Evolutionary conservation across 2,797 vertebrate genomes (phyloP), one percentile per base, ranked within the genome.

Genomic region (Nasua narica): DNA sequence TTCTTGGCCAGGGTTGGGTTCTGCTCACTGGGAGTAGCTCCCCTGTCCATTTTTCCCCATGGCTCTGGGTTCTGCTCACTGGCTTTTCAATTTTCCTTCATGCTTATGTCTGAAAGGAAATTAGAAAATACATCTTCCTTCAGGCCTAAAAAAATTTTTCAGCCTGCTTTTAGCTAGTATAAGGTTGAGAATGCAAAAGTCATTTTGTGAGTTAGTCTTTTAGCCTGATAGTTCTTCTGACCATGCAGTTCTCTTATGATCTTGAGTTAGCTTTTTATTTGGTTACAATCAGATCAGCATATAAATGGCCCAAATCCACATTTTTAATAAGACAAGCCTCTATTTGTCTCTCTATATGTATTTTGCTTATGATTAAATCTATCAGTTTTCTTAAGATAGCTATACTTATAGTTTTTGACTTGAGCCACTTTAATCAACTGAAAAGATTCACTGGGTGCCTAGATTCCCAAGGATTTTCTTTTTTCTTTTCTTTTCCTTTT

Each of bases 401-500:
- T 67, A 48, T 21, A 89, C 2, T 92, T 69, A 78, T 58, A 43
- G 13, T 58, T 72, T 76, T 7, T 79, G 83, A 85, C 18, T 76
- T 70, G 56, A 32, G 3, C 46, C 11, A 65, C 69, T 96, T 88
- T 69, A 86, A 86, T 4, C 14, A 79, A 50, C 52, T 93, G 18
- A 60, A 91, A 74, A 67, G 32, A 62, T 74, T 79, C 3, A 27
- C 9, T 70, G 37, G 18, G 8, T 50, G 46, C 27, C 54, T 84
- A 79, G n/a, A 46, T 21, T 52, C 15, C 27, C 7, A 69, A 10
- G 7, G 3, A 6, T 72, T 82, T 40, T 69, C 4, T 54, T 43
- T 54, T 43, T n/a, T n/a, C 13, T 35, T 5, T 32, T 32, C 8
- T 11, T 10, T 18, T 1, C 5, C 6, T 2, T 0, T 19, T 43